Conservation (phyloP, 2,113 vertebrate genomes). For the Pelecanus crispus region DNA sequence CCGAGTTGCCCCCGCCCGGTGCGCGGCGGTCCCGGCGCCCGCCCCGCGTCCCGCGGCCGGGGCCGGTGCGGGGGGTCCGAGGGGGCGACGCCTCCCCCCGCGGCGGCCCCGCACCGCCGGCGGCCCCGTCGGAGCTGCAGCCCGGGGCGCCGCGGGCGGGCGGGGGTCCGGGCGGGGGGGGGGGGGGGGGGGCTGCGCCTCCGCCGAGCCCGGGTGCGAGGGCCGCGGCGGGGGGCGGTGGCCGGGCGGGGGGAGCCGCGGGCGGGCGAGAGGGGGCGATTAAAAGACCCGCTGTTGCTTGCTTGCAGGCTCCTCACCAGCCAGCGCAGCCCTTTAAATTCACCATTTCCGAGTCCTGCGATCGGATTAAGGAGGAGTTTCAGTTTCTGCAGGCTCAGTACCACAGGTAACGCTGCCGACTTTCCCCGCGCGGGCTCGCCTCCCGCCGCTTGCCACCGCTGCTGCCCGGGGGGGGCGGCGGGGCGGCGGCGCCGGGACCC, state of each 20-base stretch:
- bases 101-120: background rate
- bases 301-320: constrained; percentile 89
- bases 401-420: constrained; percentile 86
- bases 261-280: constrained; percentile 32
- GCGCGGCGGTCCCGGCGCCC: background rate
- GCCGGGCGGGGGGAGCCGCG: background rate
- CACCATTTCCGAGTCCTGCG: constrained; percentile 94
- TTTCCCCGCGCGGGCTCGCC: constrained; percentile 57
- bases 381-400: constrained; percentile 96
- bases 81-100: background rate
- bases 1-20: background rate
- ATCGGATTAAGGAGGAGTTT: constrained; percentile 98
- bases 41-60: background rate
- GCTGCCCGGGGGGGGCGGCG: background rate
- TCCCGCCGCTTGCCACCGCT: background rate
- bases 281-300: constrained; percentile 61
- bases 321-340: constrained; percentile 96
- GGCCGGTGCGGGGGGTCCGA: background rate
- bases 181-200: background rate
- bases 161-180: background rate
- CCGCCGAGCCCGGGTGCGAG: background rate
- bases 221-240: background rate
- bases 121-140: background rate
- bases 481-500: background rate
- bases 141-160: too few relatives aligned